These are phyloP conservation scores for Sterna hirundo DNA, from an alignment of 2,113 vertebrate genomes.

Conservation along the genomic window DNA sequence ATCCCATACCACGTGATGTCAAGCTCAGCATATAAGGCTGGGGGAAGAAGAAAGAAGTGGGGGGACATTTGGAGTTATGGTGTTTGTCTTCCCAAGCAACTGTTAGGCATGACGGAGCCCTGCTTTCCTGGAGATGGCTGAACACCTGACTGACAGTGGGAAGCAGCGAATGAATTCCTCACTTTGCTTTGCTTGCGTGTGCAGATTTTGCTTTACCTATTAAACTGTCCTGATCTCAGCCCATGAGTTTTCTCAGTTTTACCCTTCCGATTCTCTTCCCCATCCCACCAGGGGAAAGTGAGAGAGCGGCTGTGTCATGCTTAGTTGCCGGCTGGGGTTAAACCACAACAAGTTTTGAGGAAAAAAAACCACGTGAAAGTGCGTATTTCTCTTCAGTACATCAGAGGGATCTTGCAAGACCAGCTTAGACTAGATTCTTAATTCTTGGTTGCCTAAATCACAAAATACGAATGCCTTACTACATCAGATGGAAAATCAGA, in stretches of 20 bases:
- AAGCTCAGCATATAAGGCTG: too few species aligned
- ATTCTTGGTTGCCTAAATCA: background rate
- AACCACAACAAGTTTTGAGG: background rate
- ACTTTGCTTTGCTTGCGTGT: background rate
- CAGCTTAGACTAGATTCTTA: background rate
- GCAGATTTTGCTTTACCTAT: background rate
- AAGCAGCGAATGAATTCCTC: background rate
- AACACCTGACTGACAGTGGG: background rate
- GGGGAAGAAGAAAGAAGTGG: background rate
- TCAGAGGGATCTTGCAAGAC: background rate
- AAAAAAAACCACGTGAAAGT: background rate
- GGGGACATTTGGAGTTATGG: background rate
- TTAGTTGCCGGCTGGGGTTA: background rate
- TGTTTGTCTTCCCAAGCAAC: background rate
- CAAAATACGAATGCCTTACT: background rate
- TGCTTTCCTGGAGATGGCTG: background rate
- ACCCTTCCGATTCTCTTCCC: too few species aligned
- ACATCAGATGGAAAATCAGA: background rate
- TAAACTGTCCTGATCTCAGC: background rate
- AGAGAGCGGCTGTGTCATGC: background rate
- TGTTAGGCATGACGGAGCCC: accelerated
- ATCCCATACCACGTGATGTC: background rate
- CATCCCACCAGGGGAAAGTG: background rate
- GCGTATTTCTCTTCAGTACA: background rate
- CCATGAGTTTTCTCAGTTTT: background rate